Evolutionary conservation across 2,113 vertebrate species (phyloP), one percentile per base, ranked within the genome.

Genomic region (Halichoeres trimaculatus): DNA sequence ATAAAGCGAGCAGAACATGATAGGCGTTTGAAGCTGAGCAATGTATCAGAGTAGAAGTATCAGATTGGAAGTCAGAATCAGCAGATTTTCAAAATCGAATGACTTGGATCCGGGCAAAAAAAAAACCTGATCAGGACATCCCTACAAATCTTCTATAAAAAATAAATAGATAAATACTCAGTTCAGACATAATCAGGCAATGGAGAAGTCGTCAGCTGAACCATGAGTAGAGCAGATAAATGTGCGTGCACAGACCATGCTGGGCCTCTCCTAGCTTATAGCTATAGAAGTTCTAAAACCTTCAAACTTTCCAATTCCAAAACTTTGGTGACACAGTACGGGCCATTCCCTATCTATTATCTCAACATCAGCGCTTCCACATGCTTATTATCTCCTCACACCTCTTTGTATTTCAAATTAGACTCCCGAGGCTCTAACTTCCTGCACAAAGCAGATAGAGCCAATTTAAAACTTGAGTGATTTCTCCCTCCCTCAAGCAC

Each of bases 381-480:
- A 3, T 1, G 5, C 63, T 74, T 73, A 80, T 80, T 83, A 82
- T 73, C 70, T 24, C 71, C 64, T 88, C 72, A 79, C 63, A 70
- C 53, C 5, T 67, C 70, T 80, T 80, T 85, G 76, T 81, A 79
- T 83, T 82, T 77, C 80, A 89, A 72, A 76, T 87, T 69, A 84
- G 58, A 76, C 36, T 71, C 47, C 52, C 56, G 76, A 41, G 56
- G 61, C 59, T 51, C 34, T 38, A 60, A 69, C 62, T 86, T 84
- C 40, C 36, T 53, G 40, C 55, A 71, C 65, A 76, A 77, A 82
- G 76, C 36, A 11, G 23, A 81, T 54, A 61, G 62, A 34, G 78
- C 58, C 76, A 84, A 87, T 87, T 90, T 90, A 79, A 84, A 84
- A 65, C 73, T 61, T 75, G 62, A 81, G 34, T 60, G 74, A 83